Evolutionary conservation across 2,888 invertebrate species (phyloP), one percentile per base, ranked within the genome.

Genomic region (Ephialtes manifestator): DNA sequence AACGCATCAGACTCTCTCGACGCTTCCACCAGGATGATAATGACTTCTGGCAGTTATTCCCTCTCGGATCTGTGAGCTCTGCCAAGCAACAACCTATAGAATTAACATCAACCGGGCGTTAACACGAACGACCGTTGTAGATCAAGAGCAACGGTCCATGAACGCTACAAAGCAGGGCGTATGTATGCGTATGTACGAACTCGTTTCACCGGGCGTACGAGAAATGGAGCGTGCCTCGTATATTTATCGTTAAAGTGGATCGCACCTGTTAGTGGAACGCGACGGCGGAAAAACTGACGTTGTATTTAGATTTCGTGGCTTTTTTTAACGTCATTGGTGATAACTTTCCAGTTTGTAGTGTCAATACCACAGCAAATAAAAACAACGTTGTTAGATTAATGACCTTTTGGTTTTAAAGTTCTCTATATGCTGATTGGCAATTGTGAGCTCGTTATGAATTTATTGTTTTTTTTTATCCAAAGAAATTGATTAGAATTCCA

Each of bases 101-200:
- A 84, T 84, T 82, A 84, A 83, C 83, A 79, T 85, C 65, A 83
- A 79, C 77, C 76, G 79, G 74, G 71, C 85, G 79, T 83, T 79
- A 83, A 83, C 78, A 78, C 83, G 63, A 82, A 86, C 77, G 81
- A 63, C 85, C 85, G 87, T 84, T 89, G 87, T 88, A 88, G 87
- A 89, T 89, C 87, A 87, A 85, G 87, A 88, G 86, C 89, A 91
- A 91, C 88, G 89, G 87, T 81, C 88, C 88, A 88, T 90, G 90
- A 90, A 91, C 87, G 87, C 70, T 68, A 74, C 72, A 83, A 48
- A 74, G 63, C 81, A 53, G n/a, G 4, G 11, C 39, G 39, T 11
- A 8, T 39, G 53, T 55, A 48, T 58, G 39, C 43, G 60, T 46
- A 72, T 53, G 39, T 55, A 35, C 46, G 68, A 51, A 28, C 58